A percentile compares a stretch with the other conserved stretches of the same genome.
phyloP scores from a whole-genome alignment of 2,888 invertebrate genomes.

The Dynastes maya region DNA sequence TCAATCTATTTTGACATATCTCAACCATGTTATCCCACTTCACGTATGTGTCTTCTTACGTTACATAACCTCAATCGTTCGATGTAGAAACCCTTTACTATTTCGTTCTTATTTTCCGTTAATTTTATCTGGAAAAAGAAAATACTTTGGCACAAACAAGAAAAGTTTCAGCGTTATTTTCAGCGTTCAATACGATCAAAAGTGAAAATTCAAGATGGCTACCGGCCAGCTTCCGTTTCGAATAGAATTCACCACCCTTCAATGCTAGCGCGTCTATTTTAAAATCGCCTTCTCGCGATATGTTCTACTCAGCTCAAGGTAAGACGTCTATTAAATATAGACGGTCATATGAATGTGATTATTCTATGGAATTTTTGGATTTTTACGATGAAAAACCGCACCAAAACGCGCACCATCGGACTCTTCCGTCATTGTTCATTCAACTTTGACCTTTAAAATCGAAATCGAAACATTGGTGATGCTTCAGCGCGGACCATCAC shows the following conservation, averaged over 20 bases:
- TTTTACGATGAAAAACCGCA: slow-evolving; percentile 11
- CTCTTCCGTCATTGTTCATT: slow-evolving; percentile 52
- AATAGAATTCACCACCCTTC: slow-evolving; percentile 64
- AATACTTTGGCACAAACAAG: not conserved
- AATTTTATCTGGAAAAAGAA: not conserved
- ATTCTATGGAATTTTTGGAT: not conserved
- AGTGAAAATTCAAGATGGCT: slow-evolving; percentile 72
- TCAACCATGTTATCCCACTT: not conserved
- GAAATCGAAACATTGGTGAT: slow-evolving; percentile 48
- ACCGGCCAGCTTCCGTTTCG: slow-evolving; percentile 65
- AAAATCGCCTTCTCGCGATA: slow-evolving; percentile 52
- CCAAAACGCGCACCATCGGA: slow-evolving; percentile 27
- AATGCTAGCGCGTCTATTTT: slow-evolving; percentile 61
- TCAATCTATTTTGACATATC: not conserved
- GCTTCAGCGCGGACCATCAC: slow-evolving; percentile 7
- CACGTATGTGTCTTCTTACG: not conserved
- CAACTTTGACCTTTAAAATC: slow-evolving; percentile 66
- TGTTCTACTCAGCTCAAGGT: slow-evolving; percentile 59
- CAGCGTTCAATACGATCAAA: slow-evolving; percentile 69
- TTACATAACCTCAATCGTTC: not conserved
- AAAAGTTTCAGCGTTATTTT: slow-evolving; percentile 35
- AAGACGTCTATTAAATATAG: slow-evolving; percentile 53
- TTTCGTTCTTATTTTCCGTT: not conserved
- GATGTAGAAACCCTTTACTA: not conserved
- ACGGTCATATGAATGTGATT: not conserved